Base-by-base conservation (phyloP, 1,140 invertebrate species). In the Oncopodura yosiiana region DNA sequence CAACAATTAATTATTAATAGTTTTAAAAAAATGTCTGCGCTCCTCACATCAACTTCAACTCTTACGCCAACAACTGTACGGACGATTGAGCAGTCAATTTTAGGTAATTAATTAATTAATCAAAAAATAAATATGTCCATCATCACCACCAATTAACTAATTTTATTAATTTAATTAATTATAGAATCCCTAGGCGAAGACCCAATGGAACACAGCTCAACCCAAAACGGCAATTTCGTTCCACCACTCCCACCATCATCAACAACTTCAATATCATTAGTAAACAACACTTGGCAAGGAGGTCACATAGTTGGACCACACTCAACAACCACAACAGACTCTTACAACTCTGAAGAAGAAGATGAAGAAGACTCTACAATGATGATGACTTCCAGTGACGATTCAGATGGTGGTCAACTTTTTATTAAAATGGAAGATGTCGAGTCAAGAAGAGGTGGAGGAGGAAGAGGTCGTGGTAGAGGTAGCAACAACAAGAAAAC, bases 41-140 rank as follows among this genome's bases (percentile, higher is more conserved):
- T n/a, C n/a, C n/a, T n/a, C n/a, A n/a, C n/a, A n/a, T n/a, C n/a
- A n/a, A n/a, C n/a, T n/a, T n/a, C n/a, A n/a, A 91, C 88, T 60
- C 75, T 95, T 61, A 96, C 92, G 49, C 93, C 91, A 52, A 94
- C 91, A 19, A 93, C 89, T 52, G 74, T 94, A 65, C 78, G 86
- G 61, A 91, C 82, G 70, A 88, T 95, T 67, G 89, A 94, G 70
- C 87, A 94, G 71, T 73, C 75, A 0, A 76, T 78, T 45, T 67
- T 77, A 79, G 56, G 49, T 58, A 41, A 51, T 2, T n/a, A n/a
- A 37, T 5, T 8, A 19, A 45, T 12, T 8, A n/a, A n/a, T n/a
- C n/a, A n/a, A n/a, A n/a, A n/a, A n/a, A n/a, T n/a, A n/a, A n/a
- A n/a, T n/a, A n/a, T n/a, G n/a, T n/a, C n/a, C n/a, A n/a, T n/a